Conservation (phyloP, 2,113 vertebrate genomes). For the Embiotoca jacksoni region DNA sequence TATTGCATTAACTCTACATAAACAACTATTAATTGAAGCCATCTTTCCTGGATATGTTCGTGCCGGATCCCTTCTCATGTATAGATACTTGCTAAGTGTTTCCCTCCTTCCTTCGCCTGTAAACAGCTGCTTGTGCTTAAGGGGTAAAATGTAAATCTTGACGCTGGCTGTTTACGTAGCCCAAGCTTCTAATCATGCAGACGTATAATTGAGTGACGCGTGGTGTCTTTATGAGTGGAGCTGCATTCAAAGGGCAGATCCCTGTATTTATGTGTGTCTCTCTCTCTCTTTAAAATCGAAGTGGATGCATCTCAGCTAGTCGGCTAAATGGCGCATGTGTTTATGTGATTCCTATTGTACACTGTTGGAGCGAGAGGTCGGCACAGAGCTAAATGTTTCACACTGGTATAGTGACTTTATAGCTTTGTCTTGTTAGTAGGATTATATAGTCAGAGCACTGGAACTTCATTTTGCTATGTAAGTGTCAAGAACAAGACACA, state of each 20-base stretch:
- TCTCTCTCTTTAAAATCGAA: constrained; percentile 76
- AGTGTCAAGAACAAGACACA: too few species aligned
- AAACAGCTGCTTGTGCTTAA: constrained; percentile 87
- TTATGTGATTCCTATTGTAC: constrained; percentile 62
- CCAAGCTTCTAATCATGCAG: constrained; percentile 87
- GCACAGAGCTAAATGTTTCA: constrained; percentile 35
- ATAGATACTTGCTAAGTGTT: constrained; percentile 69
- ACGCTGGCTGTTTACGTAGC: constrained; percentile 86
- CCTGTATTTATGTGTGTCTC: constrained; percentile 84
- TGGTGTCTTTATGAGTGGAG: constrained; percentile 86
- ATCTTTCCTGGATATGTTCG: constrained; percentile 34
- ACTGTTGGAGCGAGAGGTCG: constrained; percentile 61
- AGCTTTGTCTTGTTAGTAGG: constrained; percentile 4
- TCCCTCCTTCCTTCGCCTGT: constrained; percentile 74
- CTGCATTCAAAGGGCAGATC: constrained; percentile 85
- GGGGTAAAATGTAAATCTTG: constrained; percentile 87
- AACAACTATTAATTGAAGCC: constrained; percentile 65
- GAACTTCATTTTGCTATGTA: too few species aligned
- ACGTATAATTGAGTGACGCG: constrained; percentile 86
- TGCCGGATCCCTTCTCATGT: constrained; percentile 40
- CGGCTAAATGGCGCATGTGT: constrained; percentile 65
- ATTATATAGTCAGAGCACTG: background rate
- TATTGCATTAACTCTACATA: constrained; percentile 66
- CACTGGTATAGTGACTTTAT: constrained; percentile 49
- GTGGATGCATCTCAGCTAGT: constrained; percentile 71